Evolutionary conservation across 2,797 vertebrate species (phyloP).

Genomic region (Epinephelus malabaricus): DNA sequence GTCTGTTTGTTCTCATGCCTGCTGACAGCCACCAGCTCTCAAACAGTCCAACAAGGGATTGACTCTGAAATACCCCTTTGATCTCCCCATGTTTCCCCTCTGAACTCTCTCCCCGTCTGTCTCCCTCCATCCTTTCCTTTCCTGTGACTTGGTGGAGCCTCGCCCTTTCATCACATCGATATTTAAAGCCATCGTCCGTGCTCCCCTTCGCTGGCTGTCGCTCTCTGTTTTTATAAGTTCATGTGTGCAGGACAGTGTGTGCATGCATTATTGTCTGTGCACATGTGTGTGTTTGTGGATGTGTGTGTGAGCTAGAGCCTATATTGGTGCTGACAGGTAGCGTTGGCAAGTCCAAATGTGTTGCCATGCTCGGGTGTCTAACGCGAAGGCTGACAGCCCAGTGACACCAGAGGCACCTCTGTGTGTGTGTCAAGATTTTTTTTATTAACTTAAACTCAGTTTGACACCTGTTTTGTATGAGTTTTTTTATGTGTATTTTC

Average conservation of each 20-base stretch:
- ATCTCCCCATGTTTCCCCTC: conserved; percentile 56
- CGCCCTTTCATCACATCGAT: conserved; percentile 64
- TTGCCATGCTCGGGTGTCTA: conserved; percentile 49
- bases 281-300: neutral
- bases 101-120: conserved; percentile 34
- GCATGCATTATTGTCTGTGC: neutral
- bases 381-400: conserved; percentile 47
- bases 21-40: conserved; percentile 68
- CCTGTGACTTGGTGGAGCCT: conserved; percentile 37
- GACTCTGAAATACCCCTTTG: conserved; percentile 70
- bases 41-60: conserved; percentile 61
- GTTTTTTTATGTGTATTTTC: conserved; percentile 9
- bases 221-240: conserved; percentile 17
- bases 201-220: conserved; percentile 16
- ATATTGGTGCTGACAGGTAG: conserved; percentile 62
- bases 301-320: conserved; percentile 22
- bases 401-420: conserved; percentile 42
- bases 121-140: conserved; percentile 31
- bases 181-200: conserved; percentile 57
- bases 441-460: conserved; percentile 28
- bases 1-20: conserved; percentile 75
- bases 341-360: conserved; percentile 62
- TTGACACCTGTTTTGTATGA: conserved; percentile 37
- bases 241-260: neutral
- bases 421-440: conserved; percentile 31